Conservation (phyloP, 2,888 invertebrate genomes). For the Dicyrtomina minuta region DNA sequence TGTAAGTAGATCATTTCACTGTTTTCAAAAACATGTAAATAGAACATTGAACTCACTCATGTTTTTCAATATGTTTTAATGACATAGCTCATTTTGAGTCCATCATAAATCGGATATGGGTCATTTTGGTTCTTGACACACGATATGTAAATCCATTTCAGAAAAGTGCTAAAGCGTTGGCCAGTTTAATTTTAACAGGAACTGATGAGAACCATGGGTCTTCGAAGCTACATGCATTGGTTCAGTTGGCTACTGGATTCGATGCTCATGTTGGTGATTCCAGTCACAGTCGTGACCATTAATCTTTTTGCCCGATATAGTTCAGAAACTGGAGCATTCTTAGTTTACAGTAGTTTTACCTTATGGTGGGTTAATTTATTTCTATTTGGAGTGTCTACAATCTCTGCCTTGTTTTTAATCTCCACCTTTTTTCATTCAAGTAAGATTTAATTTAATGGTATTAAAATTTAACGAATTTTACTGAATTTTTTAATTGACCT, state of each 20-base stretch:
- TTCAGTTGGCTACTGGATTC: slow-evolving; percentile 61
- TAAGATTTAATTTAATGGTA: slow-evolving; percentile 41
- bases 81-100: no score
- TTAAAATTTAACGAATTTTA: background rate
- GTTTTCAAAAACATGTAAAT: no score
- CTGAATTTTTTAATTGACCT: background rate
- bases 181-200: slow-evolving; percentile 56
- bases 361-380: slow-evolving; percentile 57
- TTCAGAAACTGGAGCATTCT: slow-evolving; percentile 52
- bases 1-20: background rate
- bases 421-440: slow-evolving; percentile 59
- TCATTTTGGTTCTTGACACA: no score
- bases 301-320: slow-evolving; percentile 54
- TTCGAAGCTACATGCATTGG: slow-evolving; percentile 62
- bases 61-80: no score
- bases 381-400: slow-evolving; percentile 56
- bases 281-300: slow-evolving; percentile 56
- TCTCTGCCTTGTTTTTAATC: slow-evolving; percentile 57
- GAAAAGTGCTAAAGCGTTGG: background rate
- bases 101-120: no score
- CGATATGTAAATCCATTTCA: no score
- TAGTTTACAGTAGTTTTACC: slow-evolving; percentile 55
- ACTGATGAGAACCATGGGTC: slow-evolving; percentile 63
- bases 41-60: no score
- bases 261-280: slow-evolving; percentile 56